These are phyloP conservation scores for Drosophila gaucha DNA, from an alignment of 2,888 invertebrate species.

Conservation along the genomic window DNA sequence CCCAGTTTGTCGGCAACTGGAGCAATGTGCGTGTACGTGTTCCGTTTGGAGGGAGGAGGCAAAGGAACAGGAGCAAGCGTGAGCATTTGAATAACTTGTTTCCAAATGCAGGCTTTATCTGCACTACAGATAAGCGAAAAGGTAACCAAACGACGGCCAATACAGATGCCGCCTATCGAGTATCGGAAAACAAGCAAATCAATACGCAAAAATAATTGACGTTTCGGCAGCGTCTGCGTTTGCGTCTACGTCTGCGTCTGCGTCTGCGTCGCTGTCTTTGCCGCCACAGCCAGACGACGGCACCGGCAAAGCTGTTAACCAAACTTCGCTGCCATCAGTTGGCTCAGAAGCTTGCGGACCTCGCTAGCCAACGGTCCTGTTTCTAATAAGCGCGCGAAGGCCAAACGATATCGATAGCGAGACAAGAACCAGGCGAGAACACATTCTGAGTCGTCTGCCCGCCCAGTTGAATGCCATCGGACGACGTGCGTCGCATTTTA, in stretches of 20 bases:
- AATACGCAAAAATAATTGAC: constrained; percentile 67
- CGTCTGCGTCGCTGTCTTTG: constrained; percentile 6
- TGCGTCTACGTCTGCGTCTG: constrained; percentile 16
- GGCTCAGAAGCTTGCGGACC: constrained; percentile 77
- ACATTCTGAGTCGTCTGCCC: constrained; percentile 44
- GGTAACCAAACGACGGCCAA: constrained; percentile 43
- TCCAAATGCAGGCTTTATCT: constrained; percentile 25
- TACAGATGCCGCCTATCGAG: constrained; percentile 41
- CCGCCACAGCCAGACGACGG: constrained; percentile 18
- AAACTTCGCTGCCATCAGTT: constrained; percentile 60
- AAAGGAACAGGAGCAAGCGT: constrained; percentile 26
- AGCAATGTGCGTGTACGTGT: constrained; percentile 47
- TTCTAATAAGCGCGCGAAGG: constrained; percentile 54
- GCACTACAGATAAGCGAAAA: constrained; percentile 26
- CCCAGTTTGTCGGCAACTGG: constrained; percentile 33
- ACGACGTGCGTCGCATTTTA: constrained; percentile 69
- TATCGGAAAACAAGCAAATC: constrained; percentile 39
- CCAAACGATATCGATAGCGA: constrained; percentile 24
- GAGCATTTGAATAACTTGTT: constrained; percentile 46
- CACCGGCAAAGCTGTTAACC: constrained; percentile 73
- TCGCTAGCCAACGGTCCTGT: constrained; percentile 70
- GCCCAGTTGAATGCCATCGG: constrained; percentile 77
- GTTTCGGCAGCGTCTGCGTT: constrained; percentile 45
- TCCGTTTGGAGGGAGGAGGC: constrained; percentile 7
- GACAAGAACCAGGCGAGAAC: constrained; percentile 36